A percentile compares a stretch with the other conserved stretches of the same genome.
Evolutionary conservation across 2,797 vertebrate species (phyloP).

Genomic region (Thripadectes ignobilis): DNA sequence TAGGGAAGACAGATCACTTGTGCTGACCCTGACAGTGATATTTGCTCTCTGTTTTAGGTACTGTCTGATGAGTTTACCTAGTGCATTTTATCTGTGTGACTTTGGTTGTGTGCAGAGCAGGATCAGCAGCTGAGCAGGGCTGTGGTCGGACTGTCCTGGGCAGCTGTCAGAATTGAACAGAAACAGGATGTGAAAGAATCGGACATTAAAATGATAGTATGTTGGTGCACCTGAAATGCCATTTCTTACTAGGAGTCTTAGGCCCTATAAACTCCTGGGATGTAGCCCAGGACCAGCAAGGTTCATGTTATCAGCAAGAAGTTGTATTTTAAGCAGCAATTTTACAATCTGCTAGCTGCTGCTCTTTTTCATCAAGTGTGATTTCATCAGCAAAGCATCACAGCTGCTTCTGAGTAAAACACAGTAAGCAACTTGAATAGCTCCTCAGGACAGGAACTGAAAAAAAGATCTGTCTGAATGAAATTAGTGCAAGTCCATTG

Average conservation of each 20-base stretch:
- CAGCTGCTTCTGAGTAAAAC: neutral
- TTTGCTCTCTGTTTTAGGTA: neutral
- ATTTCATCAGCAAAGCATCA: neutral
- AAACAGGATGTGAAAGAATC: neutral
- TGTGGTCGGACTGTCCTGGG: neutral
- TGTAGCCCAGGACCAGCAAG: neutral
- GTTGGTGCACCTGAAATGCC: neutral
- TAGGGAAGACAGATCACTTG: neutral
- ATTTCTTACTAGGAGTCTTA: neutral
- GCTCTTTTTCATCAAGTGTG: neutral
- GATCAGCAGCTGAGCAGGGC: neutral
- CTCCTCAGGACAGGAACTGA: neutral
- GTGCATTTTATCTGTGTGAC: neutral
- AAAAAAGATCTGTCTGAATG: neutral
- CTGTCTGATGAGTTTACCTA: neutral
- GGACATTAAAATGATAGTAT: neutral
- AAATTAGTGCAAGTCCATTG: neutral
- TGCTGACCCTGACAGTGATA: neutral
- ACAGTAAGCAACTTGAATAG: neutral
- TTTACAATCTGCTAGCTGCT: neutral
- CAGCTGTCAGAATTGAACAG: neutral
- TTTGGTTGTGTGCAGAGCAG: rapidly evolving
- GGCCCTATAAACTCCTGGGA: neutral
- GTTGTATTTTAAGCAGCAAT: neutral
- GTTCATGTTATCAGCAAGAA: neutral